Evolutionary conservation across 2,797 vertebrate species (phyloP), one percentile per base, ranked within the genome.

Genomic region (Xiphorhynchus erythropygius): DNA sequence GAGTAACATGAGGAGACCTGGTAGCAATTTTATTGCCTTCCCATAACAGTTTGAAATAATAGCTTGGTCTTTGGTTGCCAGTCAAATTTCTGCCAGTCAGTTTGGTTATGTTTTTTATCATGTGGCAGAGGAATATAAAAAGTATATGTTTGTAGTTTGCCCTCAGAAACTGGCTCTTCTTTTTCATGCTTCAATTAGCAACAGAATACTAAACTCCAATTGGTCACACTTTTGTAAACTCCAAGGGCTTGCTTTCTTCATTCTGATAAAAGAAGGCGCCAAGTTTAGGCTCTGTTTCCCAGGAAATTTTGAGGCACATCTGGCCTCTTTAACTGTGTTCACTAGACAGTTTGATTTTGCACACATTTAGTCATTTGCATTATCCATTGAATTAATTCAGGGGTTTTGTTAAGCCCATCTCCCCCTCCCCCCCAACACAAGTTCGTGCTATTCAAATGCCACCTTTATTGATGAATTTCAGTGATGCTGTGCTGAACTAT

Each of bases 11-110:
- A 98, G 98, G 96, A 98, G 97, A 98, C 97, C 97, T 98, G 97
- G 97, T 98, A 98, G 97, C 97, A 98, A 98, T 98, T 98, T 98
- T 97, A 97, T 95, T 97, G 97, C 96, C 90, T 98, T 98, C 97
- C 97, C 97, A 87, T 97, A 98, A 97, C 97, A 97, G 95, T 97
- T 97, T 97, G 96, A 97, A 98, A 97, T 98, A 98, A 98, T 98
- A 97, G 97, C 96, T 84, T 95, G 88, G 94, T 97, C 96, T 98
- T 97, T 96, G 96, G 95, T 98, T 98, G 96, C 94, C 93, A 96
- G 92, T 97, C 93, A 96, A 85, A 96, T 96, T 97, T 97, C 90
- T 97, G 96, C 95, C 67, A 97, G 97, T 97, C 94, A 97, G 89
- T 95, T 96, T 93, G 95, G 97, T 98, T 98, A 97, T 97, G 96